Base-by-base conservation (phyloP, 2,888 invertebrate species). In the Plagodis pulveraria region DNA sequence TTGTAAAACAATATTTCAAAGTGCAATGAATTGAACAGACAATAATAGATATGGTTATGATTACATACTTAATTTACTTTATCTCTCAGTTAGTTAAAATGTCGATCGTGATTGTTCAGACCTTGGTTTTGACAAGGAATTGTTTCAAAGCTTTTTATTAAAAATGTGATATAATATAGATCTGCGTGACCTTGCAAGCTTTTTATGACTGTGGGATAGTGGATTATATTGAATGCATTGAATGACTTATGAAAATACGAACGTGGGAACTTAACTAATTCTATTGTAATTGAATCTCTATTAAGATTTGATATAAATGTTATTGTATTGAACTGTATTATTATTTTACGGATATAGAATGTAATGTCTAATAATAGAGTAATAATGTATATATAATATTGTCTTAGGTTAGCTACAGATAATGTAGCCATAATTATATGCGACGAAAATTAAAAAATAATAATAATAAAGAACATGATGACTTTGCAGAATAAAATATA, bases 141-240 rank as follows among this genome's bases (percentile, higher is more conserved):
- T 61, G 67, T 66, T 59, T 52, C 44, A 51, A 62, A 49, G 53
- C 34, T 47, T 58, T 57, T 53, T 60, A 53, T 52, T 52, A 56
- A 60, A 56, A 58, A 56, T 46, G 60, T 56, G 38, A 38, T 38
- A 69, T 22, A 22, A 22, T 66, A 65, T 71, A 43, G 74, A 69
- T 64, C 71, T 65, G 62, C 69, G 43, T 70, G 76, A 76, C 88
- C 87, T 89, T 81, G 73, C 66, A 62, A 67, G 65, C 60, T 67
- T 76, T 63, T 86, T 84, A 87, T 82, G 75, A 76, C 67, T 82
- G 87, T 86, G 86, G 72, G 87, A 87, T 76, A 67, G 62, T 61
- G 62, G 62, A 6, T n/a, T 10, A 50, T 47, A 35, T 34, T 47
- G 7, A 10, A 4, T 46, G 22, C 22, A 22, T 22, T 22, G 22